Base-by-base conservation (phyloP, 1,140 invertebrate genomes). In the Piezodorus guildinii region DNA sequence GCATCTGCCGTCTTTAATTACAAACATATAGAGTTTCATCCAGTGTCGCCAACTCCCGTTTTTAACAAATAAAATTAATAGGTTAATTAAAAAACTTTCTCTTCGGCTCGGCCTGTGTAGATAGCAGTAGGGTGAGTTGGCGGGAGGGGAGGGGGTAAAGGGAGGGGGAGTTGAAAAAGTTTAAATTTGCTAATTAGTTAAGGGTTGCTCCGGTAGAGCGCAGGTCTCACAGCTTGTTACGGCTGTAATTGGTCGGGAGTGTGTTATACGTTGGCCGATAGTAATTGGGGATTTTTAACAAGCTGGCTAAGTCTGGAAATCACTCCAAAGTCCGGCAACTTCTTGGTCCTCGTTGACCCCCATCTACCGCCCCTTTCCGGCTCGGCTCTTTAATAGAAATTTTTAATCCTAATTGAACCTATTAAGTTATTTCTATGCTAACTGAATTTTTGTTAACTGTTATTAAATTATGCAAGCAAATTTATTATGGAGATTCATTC, bases 1-100 rank as follows among this genome's bases (percentile, higher is more conserved):
- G 17, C 23, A 19, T 56, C 52, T 56, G 14, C 52, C 23, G 17
- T 56, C 52, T 56, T 56, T 61, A 61, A 61, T 61, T 61, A 61
- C 60, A 61, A 61, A 61, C 60, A 61, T 61, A 61, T 61, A 61
- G 60, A 61, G 60, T 61, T 61, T 61, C 60, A 61, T 46, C 44
- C 44, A 61, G 39, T 61, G 60, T 61, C 60, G 39, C 60, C 52
- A 19, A 16, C 19, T 23, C 52, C 23, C 52, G 17, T 56, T 56
- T 56, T 56, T 56, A 61, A 60, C 30, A 61, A 61, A 61, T 61
- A 45, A 61, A 61, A 61, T 61, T 61, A 61, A 61, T 61, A 61
- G 60, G 60, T 61, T 61, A 61, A 61, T 61, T 61, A 61, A 61
- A 61, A 61, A 61, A 61, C 39, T 61, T 61, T 61, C 21, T 19